Conservation (phyloP, 2,888 invertebrate genomes). For the Drosophila meridiana region DNA sequence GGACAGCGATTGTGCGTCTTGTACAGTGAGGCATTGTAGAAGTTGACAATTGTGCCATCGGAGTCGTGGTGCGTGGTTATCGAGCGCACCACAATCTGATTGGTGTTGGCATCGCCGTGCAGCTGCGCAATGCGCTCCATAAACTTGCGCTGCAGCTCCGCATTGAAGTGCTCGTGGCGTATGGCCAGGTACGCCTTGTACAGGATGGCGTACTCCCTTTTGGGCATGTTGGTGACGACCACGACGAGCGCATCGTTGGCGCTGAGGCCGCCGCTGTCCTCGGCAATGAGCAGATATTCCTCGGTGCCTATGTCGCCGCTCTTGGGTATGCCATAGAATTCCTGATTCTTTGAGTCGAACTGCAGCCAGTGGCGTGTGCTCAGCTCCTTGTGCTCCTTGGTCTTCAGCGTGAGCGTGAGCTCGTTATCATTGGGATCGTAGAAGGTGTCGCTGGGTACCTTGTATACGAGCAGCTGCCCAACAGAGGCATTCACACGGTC, state of each 20-base stretch:
- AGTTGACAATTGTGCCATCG: conserved; percentile 90
- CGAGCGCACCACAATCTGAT: conserved; percentile 90
- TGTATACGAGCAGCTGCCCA: conserved; percentile 92
- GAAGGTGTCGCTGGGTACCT: conserved; percentile 95
- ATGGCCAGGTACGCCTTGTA: conserved; percentile 92
- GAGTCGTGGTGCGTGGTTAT: conserved; percentile 85
- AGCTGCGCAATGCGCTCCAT: conserved; percentile 91
- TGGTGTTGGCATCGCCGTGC: conserved; percentile 91
- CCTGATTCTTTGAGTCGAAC: conserved; percentile 94
- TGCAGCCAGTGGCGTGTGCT: conserved; percentile 92
- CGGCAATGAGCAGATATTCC: conserved; percentile 92
- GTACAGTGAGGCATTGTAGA: conserved; percentile 91
- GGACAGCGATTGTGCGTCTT: conserved; percentile 88
- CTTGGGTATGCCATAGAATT: conserved; percentile 94
- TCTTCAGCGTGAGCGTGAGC: conserved; percentile 90
- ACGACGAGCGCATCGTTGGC: conserved; percentile 93
- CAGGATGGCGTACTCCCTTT: conserved; percentile 90
- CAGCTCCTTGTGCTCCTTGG: conserved; percentile 89
- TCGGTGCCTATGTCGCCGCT: conserved; percentile 90
- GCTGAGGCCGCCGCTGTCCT: conserved; percentile 90
- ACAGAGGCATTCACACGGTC: conserved; percentile 93
- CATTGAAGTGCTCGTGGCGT: conserved; percentile 89
- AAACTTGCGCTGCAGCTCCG: conserved; percentile 92
- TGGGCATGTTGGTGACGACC: conserved; percentile 88
- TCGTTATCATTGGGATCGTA: conserved; percentile 94